Percentiles rank a stretch among this genome's conserved stretches.
phyloP scores from a whole-genome alignment of 37 sponge, comb jelly and placozoan genomes.

The Ianthella basta region DNA sequence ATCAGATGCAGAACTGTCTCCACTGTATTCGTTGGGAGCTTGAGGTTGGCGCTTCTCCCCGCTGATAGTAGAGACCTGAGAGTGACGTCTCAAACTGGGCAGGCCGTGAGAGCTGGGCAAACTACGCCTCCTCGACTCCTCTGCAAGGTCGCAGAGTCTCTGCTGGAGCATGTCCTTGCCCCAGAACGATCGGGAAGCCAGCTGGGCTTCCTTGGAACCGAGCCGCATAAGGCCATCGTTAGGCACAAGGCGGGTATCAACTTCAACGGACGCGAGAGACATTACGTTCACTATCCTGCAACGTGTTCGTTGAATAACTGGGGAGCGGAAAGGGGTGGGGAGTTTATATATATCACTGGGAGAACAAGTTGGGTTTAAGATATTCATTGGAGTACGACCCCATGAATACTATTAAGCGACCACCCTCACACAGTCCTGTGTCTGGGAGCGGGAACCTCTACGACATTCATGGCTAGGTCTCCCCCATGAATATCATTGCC shows the following conservation, averaged over 20 bases:
- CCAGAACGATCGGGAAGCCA: conserved; percentile 13
- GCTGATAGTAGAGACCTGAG: not conserved
- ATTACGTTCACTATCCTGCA: not conserved
- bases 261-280: not conserved
- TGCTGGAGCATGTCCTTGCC: conserved; percentile 30
- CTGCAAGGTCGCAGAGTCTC: conserved; percentile 14
- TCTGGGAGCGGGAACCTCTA: too few relatives aligned
- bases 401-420: too few relatives aligned
- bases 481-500: too few relatives aligned
- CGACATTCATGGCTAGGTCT: too few relatives aligned
- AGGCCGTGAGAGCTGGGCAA: not conserved
- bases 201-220: conserved; percentile 9
- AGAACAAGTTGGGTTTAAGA: too few relatives aligned
- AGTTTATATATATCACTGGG: too few relatives aligned
- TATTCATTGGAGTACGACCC: too few relatives aligned
- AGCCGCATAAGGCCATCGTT: not conserved
- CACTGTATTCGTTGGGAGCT: not conserved
- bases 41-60: not conserved
- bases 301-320: not conserved
- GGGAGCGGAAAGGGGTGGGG: too few relatives aligned
- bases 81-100: not conserved
- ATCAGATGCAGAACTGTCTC: not conserved
- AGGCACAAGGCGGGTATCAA: too few relatives aligned
- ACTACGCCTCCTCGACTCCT: not conserved
- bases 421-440: too few relatives aligned